phyloP scores from a whole-genome alignment of 2,113 vertebrate species.

The Melanerpes aurifrons region DNA sequence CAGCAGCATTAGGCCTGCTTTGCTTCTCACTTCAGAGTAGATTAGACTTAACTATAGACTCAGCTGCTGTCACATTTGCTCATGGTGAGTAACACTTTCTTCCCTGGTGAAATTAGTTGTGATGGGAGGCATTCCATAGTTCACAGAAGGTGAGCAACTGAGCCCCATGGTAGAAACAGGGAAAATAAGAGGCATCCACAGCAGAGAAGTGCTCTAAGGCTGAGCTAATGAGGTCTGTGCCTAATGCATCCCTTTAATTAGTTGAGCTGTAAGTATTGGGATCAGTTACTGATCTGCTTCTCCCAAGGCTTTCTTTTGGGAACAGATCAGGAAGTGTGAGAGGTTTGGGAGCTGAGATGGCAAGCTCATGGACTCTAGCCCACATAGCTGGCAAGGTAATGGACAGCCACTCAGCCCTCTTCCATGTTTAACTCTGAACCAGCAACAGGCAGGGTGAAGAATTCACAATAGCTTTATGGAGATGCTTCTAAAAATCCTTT shows the following conservation, averaged over 20 bases:
- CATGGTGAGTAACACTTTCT: slow-evolving; percentile 9
- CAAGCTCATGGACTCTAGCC: neutral
- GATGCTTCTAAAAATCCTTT: neutral
- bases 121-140: neutral
- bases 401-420: neutral
- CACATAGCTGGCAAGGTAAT: neutral
- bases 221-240: neutral
- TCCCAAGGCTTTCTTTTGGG: neutral
- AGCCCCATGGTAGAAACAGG: neutral
- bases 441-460: neutral
- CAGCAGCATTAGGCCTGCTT: neutral
- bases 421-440: neutral
- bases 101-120: neutral
- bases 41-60: slow-evolving; percentile 18
- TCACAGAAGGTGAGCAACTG: neutral
- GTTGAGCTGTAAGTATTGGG: neutral
- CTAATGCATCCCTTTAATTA: neutral
- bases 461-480: neutral
- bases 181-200: neutral
- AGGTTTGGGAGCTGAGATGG: neutral
- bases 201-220: neutral
- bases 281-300: neutral
- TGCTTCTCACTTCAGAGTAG: slow-evolving; percentile 13
- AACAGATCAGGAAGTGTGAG: neutral
- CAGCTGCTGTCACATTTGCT: slow-evolving; percentile 9